Evolutionary conservation across 2,888 invertebrate species (phyloP), one percentile per base, ranked within the genome.

Genomic region (Elysia crispata): DNA sequence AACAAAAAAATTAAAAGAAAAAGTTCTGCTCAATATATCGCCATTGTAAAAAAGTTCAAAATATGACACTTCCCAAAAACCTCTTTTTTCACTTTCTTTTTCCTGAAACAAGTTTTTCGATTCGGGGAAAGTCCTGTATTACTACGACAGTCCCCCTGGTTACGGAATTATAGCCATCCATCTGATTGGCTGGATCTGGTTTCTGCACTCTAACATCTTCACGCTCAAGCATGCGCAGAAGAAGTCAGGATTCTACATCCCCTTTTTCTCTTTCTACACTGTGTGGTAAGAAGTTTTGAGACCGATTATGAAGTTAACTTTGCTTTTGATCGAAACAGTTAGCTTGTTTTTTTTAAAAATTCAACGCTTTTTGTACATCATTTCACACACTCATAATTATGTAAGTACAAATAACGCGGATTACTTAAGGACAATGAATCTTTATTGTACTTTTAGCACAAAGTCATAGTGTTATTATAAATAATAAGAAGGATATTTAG

Each of bases 111-210:
- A 96, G 96, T 94, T 95, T 0, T 97, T 97, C 90, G 98, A 98
- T 92, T 97, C 97, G 0, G 98, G 97, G 1, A 94, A 96, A 92
- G 97, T 98, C 0, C 91, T 97, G 18, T 97, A 98, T 90, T 91
- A 97, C 1, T 98, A 97, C 89, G 97, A 98, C 92, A 97, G 97
- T 64, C 96, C 96, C 0, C 96, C 97, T 0, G 98, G 98, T 0
- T 96, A 97, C 87, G 95, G 95, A 0, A 92, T 98, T 8, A 95
- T 97, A 15, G 88, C 85, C 6, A 91, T 97, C 76, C 94, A 97
- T 66, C 92, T 96, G 0, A 87, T 95, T 0, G 96, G 96, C 0
- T 98, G 97, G 97, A 93, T 95, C 81, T 95, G 97, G 93, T 97
- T 97, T 88, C 93, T 94, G 75, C 94, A 94, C 86, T 93, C 94